These are phyloP conservation scores for Rutilus rutilus DNA, from an alignment of 2,113 vertebrate species.

Conservation along the genomic window DNA sequence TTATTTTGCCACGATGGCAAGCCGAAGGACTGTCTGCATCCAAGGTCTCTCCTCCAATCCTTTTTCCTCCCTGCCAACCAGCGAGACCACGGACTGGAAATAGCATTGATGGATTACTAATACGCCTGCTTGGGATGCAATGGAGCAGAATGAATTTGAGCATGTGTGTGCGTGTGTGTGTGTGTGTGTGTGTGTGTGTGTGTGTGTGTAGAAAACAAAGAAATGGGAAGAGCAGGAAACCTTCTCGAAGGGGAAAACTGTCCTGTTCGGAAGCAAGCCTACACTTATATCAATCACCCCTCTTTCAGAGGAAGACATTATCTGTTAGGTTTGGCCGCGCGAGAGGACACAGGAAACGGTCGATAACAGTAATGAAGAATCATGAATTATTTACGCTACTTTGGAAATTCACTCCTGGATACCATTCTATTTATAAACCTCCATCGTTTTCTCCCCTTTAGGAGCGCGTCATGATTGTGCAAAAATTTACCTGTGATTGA, in stretches of 20 bases:
- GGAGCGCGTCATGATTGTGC: neutral
- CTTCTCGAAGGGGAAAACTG: neutral
- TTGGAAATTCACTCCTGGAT: conserved; percentile 20
- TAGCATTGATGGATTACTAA: conserved; percentile 60
- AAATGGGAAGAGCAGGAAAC: conserved; percentile 14
- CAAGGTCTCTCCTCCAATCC: conserved; percentile 36
- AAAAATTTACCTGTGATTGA: neutral
- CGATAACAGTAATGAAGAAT: conserved; percentile 49
- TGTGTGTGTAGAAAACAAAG: conserved; percentile 14
- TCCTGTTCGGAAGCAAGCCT: neutral
- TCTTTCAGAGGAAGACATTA: conserved; percentile 52
- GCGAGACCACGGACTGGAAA: conserved; percentile 47
- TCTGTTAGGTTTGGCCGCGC: conserved; percentile 39
- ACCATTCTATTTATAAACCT: conserved; percentile 43
- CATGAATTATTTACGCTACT: conserved; percentile 51
- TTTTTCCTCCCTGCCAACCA: conserved; percentile 29
- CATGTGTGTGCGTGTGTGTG: neutral
- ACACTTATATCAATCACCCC: conserved; percentile 49
- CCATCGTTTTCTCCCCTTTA: neutral
- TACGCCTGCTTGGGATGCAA: conserved; percentile 53
- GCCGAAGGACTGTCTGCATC: conserved; percentile 35
- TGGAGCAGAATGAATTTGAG: conserved; percentile 13
- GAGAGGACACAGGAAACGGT: conserved; percentile 38
- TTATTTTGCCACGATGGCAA: conserved; percentile 43
- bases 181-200: neutral